Conservation (phyloP, 2,797 vertebrate genomes). For the Propithecus deckenii region DNA sequence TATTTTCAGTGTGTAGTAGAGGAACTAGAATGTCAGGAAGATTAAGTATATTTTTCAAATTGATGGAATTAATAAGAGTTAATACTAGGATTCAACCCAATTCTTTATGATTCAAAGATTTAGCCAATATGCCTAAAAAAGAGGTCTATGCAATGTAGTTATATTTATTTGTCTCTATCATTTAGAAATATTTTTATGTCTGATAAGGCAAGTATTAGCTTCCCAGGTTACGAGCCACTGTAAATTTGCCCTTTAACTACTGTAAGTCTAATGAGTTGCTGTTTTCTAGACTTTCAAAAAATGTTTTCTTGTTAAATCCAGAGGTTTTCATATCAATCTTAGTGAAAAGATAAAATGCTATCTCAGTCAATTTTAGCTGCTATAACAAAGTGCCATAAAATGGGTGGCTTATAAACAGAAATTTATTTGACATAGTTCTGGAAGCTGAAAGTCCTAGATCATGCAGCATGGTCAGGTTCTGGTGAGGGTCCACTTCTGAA, state of each 20-base stretch:
- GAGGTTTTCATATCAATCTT: neutral
- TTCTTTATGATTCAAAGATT: neutral
- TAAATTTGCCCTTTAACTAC: neutral
- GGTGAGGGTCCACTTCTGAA: too few relatives aligned
- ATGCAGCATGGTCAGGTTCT: neutral
- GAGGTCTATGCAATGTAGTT: neutral
- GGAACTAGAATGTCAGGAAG: neutral
- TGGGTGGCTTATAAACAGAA: too few relatives aligned
- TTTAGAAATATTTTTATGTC: neutral
- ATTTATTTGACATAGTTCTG: too few relatives aligned
- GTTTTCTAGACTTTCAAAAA: neutral
- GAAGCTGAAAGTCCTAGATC: neutral
- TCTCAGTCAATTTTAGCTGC: neutral
- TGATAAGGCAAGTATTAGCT: neutral
- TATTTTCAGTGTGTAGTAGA: neutral
- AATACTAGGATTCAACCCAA: neutral
- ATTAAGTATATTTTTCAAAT: neutral
- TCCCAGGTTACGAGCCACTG: neutral
- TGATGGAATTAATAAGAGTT: neutral
- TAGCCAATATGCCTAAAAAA: neutral
- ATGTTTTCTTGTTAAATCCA: constrained; percentile 52
- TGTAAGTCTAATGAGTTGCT: neutral
- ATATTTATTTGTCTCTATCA: neutral
- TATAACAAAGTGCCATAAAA: neutral
- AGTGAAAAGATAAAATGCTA: neutral